Evolutionary conservation across 2,797 vertebrate genomes (phyloP).

Genomic region (Balearica regulorum): DNA sequence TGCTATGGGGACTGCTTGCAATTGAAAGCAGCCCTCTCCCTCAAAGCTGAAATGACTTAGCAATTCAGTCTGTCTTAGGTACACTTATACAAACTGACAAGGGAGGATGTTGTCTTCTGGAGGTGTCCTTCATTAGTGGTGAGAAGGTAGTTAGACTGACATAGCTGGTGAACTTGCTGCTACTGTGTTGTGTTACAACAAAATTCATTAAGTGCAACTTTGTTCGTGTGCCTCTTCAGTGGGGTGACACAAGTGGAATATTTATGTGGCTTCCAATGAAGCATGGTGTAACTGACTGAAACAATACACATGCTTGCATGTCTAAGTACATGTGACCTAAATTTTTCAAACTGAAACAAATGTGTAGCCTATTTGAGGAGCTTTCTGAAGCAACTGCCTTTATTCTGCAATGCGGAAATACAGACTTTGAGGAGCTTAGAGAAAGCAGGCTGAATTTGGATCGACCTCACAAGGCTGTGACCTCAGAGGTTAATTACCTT

Average conservation of each 20-base stretch:
- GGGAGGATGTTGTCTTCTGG: not conserved
- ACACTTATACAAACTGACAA: not conserved
- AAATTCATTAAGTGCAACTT: not conserved
- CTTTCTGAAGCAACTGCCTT: not conserved
- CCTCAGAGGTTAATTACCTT: conserved; percentile 17
- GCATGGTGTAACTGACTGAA: not conserved
- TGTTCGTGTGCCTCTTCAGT: not conserved
- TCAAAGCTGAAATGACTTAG: not conserved
- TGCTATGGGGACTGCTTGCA: not conserved
- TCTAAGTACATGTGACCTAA: not conserved
- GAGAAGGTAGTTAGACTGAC: not conserved
- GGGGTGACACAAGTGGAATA: not conserved
- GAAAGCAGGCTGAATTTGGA: not conserved
- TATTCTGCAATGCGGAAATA: not conserved
- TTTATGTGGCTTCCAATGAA: not conserved
- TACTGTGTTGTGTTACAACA: not conserved
- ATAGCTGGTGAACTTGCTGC: not conserved
- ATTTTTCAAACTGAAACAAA: not conserved
- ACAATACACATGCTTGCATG: not conserved
- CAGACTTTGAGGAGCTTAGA: not conserved
- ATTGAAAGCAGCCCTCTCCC: rapidly evolving
- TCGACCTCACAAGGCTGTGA: not conserved
- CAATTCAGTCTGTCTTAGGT: not conserved
- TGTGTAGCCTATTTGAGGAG: not conserved
- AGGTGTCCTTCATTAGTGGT: not conserved